These are phyloP conservation scores for Drosophila meridionalis DNA, from an alignment of 2,888 invertebrate genomes.

Conservation along the genomic window DNA sequence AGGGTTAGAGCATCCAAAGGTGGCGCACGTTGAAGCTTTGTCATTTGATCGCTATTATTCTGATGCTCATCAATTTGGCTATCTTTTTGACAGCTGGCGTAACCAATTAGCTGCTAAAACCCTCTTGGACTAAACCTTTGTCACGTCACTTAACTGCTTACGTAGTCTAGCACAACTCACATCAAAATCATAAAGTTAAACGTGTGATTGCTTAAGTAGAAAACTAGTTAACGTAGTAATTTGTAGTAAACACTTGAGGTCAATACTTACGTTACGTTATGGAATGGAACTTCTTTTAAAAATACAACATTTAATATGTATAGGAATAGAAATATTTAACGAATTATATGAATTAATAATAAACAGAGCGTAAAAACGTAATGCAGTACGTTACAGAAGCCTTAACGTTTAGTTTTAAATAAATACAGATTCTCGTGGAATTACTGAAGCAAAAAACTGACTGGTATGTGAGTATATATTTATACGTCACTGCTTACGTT, in stretches of 20 bases:
- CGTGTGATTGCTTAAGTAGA: not conserved
- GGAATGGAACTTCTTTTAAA: too few species aligned
- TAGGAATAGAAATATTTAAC: too few species aligned
- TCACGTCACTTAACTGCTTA: not conserved
- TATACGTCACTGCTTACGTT: not conserved
- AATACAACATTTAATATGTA: too few species aligned
- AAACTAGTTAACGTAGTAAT: not conserved
- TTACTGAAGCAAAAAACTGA: not conserved
- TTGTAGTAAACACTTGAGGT: not conserved
- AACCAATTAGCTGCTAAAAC: conserved; percentile 5
- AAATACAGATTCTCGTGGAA: too few species aligned
- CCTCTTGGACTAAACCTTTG: not conserved
- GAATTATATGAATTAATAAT: too few species aligned
- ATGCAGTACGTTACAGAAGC: not conserved
- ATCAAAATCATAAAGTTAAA: not conserved
- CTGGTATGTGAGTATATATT: too few species aligned
- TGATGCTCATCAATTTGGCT: conserved; percentile 40
- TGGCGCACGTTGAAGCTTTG: conserved; percentile 14
- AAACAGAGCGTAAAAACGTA: not conserved
- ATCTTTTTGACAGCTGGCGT: conserved; percentile 1
- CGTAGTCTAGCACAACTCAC: not conserved
- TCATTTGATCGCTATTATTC: conserved; percentile 31
- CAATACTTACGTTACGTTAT: not conserved
- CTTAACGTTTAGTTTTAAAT: not conserved
- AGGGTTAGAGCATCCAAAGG: not conserved